A percentile compares a stretch with the other conserved stretches of the same genome.
Conservation (phyloP, 2,888 invertebrate genomes). For the Gastrophysa polygoni region DNA sequence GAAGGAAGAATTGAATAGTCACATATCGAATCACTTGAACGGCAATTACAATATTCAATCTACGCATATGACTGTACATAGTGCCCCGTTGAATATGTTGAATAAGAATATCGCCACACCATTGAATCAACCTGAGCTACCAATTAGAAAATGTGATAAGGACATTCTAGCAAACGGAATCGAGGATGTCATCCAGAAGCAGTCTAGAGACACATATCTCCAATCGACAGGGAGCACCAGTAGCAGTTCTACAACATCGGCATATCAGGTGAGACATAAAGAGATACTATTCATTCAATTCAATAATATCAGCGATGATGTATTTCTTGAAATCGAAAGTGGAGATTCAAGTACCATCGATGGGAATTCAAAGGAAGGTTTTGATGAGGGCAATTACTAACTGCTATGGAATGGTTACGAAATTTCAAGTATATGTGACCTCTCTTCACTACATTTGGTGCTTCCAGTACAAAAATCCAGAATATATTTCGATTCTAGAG, state of each 20-base stretch:
- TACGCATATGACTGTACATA: conserved; percentile 63
- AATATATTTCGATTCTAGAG: too few relatives aligned
- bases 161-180: conserved; percentile 28
- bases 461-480: too few relatives aligned
- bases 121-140: conserved; percentile 62
- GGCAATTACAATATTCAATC: conserved; percentile 55
- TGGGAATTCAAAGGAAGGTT: too few relatives aligned
- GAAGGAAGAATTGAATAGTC: conserved; percentile 47
- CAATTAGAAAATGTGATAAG: conserved; percentile 45
- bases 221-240: conserved; percentile 21
- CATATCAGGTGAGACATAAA: conserved; percentile 42
- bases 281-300: too few relatives aligned
- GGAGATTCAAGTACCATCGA: too few relatives aligned
- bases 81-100: conserved; percentile 63
- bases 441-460: too few relatives aligned
- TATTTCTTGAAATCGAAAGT: too few relatives aligned
- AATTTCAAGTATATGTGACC: too few relatives aligned
- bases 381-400: too few relatives aligned
- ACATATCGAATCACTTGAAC: conserved; percentile 48
- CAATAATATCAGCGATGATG: too few relatives aligned
- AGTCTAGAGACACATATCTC: conserved; percentile 38
- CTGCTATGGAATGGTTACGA: too few relatives aligned
- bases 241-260: conserved; percentile 29
- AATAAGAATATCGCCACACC: conserved; percentile 72
- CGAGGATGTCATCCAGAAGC: conserved; percentile 27